Conservation (phyloP, 2,888 invertebrate genomes). For the Acrobeloides nanus region DNA sequence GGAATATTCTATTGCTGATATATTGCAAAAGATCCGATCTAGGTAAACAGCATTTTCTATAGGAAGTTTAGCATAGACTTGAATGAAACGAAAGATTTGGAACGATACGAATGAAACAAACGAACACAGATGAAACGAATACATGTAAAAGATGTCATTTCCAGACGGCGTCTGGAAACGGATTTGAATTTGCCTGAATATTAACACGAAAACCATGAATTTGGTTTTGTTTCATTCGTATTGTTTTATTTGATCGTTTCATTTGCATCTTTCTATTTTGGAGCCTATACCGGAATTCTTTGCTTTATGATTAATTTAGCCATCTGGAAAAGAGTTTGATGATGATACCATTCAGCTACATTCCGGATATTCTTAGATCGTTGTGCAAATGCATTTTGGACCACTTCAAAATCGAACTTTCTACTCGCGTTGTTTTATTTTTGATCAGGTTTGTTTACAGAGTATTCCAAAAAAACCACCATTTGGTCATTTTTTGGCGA, state of each 20-base stretch:
- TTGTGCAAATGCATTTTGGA: constrained; percentile 66
- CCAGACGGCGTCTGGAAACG: too few species aligned
- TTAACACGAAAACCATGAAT: too few species aligned
- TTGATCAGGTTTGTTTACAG: constrained; percentile 55
- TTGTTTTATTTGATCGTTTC: too few species aligned
- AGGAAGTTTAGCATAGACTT: too few species aligned
- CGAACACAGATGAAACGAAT: too few species aligned
- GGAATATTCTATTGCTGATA: constrained; percentile 74
- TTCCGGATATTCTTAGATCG: constrained; percentile 69
- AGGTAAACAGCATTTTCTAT: constrained; percentile 66
- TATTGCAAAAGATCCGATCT: constrained; percentile 70
- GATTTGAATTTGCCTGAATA: too few species aligned
- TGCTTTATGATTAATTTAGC: constrained; percentile 58
- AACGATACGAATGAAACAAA: too few species aligned
- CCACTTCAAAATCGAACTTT: constrained; percentile 69
- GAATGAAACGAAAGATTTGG: too few species aligned
- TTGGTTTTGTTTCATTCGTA: too few species aligned
- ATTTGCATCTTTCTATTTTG: constrained; percentile 19
- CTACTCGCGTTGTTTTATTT: constrained; percentile 71
- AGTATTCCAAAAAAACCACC: too few species aligned
- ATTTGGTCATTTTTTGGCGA: too few species aligned
- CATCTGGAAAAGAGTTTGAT: constrained; percentile 83
- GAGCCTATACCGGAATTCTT: constrained; percentile 14
- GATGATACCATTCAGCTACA: constrained; percentile 73
- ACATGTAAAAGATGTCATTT: too few species aligned